phyloP scores from a whole-genome alignment of 2,888 invertebrate genomes.

The Cosmia trapezina region DNA sequence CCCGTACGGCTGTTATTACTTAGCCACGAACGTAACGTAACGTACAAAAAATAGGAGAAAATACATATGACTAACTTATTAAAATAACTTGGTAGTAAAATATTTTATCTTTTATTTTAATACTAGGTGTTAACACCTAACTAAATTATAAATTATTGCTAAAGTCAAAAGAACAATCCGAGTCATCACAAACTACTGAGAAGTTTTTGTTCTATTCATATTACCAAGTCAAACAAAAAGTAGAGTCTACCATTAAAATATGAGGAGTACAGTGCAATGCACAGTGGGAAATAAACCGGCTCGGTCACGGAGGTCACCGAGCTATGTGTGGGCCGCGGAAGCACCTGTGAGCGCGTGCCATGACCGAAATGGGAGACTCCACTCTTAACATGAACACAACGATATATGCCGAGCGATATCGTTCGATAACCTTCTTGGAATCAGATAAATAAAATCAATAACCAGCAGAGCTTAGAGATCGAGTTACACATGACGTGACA shows the following conservation, averaged over 20 bases:
- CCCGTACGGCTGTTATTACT: too few species aligned
- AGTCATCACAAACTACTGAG: neutral
- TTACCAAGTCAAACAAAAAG: slow-evolving; percentile 14
- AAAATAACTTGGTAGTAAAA: neutral
- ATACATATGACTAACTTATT: neutral
- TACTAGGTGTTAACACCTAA: neutral
- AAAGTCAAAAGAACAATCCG: slow-evolving; percentile 1
- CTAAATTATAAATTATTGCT: too few species aligned
- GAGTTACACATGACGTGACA: slow-evolving; percentile 4
- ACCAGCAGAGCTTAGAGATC: slow-evolving; percentile 25
- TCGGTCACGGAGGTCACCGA: slow-evolving; percentile 69
- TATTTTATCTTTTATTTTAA: neutral
- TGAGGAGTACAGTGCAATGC: slow-evolving; percentile 39
- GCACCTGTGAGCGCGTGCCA: slow-evolving; percentile 78
- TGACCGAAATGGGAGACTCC: slow-evolving; percentile 62
- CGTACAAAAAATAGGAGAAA: neutral
- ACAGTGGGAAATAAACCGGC: slow-evolving; percentile 63
- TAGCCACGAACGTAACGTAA: neutral
- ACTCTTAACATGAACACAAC: slow-evolving; percentile 30
- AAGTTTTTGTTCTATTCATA: slow-evolving; percentile 20
- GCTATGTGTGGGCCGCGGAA: slow-evolving; percentile 75
- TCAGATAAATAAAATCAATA: slow-evolving; percentile 41
- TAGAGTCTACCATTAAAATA: slow-evolving; percentile 31
- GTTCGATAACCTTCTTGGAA: slow-evolving; percentile 45
- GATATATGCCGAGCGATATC: slow-evolving; percentile 33